Conservation (phyloP, 1,140 invertebrate genomes). For the Pseudomyrmex cubaensis region DNA sequence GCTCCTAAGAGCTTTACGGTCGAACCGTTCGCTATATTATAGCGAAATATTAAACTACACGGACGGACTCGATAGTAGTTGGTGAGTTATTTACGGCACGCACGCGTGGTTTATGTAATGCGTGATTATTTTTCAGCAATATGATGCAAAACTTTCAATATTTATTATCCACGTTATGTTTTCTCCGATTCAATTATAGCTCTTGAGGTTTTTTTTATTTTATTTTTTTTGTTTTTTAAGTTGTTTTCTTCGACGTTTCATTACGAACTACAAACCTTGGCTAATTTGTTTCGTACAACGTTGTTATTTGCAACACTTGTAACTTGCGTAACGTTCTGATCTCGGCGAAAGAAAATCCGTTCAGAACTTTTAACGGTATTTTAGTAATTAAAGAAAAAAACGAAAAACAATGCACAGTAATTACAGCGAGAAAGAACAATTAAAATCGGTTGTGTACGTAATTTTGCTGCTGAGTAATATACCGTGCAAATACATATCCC, state of each 20-base stretch:
- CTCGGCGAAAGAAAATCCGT: too few relatives aligned
- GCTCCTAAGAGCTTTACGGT: background rate
- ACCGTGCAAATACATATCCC: background rate
- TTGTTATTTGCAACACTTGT: background rate
- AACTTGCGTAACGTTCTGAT: background rate
- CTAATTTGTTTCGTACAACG: background rate
- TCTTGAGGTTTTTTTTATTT: background rate
- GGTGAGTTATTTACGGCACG: constrained; percentile 35
- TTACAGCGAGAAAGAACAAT: background rate
- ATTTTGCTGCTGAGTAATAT: background rate
- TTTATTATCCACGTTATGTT: constrained; percentile 9
- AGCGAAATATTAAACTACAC: constrained; percentile 27
- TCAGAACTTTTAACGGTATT: background rate
- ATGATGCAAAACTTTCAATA: background rate
- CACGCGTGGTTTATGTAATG: constrained; percentile 21
- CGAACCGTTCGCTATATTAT: background rate
- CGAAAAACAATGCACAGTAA: background rate
- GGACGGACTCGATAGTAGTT: background rate
- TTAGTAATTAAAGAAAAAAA: background rate
- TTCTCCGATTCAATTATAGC: constrained; percentile 6
- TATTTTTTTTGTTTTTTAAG: too few relatives aligned
- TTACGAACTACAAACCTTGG: background rate
- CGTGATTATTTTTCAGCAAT: background rate
- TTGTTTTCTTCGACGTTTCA: background rate
- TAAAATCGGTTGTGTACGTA: background rate